Conservation (phyloP, 1,140 invertebrate species). For the Drosophila leontia region DNA sequence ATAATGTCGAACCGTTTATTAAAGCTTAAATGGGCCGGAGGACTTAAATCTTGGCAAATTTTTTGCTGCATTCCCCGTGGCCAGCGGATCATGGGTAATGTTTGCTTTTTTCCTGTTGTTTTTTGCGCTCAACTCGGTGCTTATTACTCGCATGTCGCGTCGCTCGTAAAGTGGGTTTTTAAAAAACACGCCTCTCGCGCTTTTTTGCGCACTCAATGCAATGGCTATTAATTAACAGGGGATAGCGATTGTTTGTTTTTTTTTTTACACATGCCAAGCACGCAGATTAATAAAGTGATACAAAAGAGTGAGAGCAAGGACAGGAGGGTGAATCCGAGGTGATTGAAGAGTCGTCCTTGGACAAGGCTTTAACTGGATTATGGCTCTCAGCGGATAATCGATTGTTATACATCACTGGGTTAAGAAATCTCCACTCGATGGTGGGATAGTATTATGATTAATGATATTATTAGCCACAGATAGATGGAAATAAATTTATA, state of each 20-base stretch:
- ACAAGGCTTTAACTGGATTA: conserved; percentile 22
- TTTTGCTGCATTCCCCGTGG: conserved; percentile 24
- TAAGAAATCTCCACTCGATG: background rate
- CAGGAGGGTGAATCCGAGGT: background rate
- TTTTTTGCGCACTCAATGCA: conserved; percentile 60
- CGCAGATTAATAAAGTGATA: conserved; percentile 56
- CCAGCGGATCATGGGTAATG: conserved; percentile 42
- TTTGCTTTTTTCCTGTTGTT: conserved; percentile 43
- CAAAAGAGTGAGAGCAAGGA: background rate
- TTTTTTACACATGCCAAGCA: conserved; percentile 48
- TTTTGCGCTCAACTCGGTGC: conserved; percentile 28
- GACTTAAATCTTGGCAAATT: conserved; percentile 11
- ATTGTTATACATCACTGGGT: background rate
- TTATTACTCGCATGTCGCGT: conserved; percentile 53
- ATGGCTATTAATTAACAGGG: conserved; percentile 73
- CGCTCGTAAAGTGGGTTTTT: conserved; percentile 63
- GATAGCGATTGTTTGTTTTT: conserved; percentile 50
- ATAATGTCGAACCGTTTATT: conserved; percentile 62
- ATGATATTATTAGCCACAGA: background rate
- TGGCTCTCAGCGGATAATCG: conserved; percentile 7
- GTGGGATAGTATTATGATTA: background rate
- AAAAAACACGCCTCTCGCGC: conserved; percentile 25
- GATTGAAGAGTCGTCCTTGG: conserved; percentile 3
- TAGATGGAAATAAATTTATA: background rate
- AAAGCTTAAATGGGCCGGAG: conserved; percentile 57